Evolutionary conservation across 2,113 vertebrate genomes (phyloP), one percentile per base, ranked within the genome.

Genomic region (Cyphomyrus discorhynchus): DNA sequence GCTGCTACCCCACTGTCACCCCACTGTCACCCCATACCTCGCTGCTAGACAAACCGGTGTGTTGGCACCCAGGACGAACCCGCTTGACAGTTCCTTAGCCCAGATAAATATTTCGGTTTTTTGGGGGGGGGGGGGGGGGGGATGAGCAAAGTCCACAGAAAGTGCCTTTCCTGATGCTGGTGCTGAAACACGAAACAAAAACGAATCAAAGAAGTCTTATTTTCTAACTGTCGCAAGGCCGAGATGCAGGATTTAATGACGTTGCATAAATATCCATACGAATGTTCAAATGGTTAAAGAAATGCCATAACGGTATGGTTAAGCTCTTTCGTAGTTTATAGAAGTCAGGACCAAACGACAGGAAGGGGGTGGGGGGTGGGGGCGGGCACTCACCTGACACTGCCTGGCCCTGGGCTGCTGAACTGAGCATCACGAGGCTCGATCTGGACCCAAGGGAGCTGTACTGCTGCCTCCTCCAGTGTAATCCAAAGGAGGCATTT

Each of bases 91-190:
- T 86, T 50, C 46, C 47, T 87, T 62, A 88, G 87, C 56, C 39
- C 56, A 66, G 15, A 62, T 45, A 45, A 52, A 88, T 88, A 45
- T 66, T 62, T 52, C 0, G 77, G 86, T 84, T 83, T 70, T 70
- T 70, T 27, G 35, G 87, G 85, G 74, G 87, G 35, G 87, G 85
- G 74, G 87, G 39, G 39, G 39, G 3, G 39, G 39, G 39, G 3
- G 85, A 31, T 70, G 62, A 70, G 62, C 62, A 70, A 92, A 96
- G 96, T 97, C 96, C 95, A 97, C 96, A 97, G 97, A 97, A 99
- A 98, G 97, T 99, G 98, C 98, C 98, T 99, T 99, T 99, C 96
- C 95, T 97, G 96, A 96, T 95, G 97, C 97, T 94, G 97, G 98
- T 98, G 97, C 97, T 98, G 96, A 97, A 96, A 96, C 94, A 94